Percentiles rank a stretch among this genome's conserved stretches.
Evolutionary conservation across 2,888 invertebrate genomes (phyloP).

Genomic region (Dynastes maya): DNA sequence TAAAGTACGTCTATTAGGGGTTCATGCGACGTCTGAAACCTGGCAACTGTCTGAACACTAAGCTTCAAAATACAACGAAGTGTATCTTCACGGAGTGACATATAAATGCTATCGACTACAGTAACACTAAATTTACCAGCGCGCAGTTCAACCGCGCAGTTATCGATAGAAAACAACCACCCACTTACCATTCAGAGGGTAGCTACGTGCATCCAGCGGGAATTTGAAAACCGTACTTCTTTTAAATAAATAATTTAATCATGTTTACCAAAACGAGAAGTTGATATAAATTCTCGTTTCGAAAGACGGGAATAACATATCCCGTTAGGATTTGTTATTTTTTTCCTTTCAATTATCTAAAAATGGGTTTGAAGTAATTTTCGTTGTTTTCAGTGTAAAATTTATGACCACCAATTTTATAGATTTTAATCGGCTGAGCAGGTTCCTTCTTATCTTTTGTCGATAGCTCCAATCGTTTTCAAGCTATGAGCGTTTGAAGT

Average conservation of each 20-base stretch:
- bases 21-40: constrained; percentile 13
- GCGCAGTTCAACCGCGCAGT: constrained; percentile 68
- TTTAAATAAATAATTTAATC: constrained; percentile 18
- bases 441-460: no score
- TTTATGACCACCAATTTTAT: no score
- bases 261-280: neutral
- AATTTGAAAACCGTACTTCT: constrained; percentile 25
- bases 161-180: constrained; percentile 67
- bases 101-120: constrained; percentile 63
- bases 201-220: constrained; percentile 5
- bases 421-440: no score
- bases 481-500: no score
- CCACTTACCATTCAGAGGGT: constrained; percentile 52
- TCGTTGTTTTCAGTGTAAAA: no score
- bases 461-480: no score
- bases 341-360: no score
- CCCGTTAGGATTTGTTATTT: no score
- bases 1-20: neutral
- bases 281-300: neutral
- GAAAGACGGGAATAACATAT: neutral
- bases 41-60: constrained; percentile 16
- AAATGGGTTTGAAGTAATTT: no score
- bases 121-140: constrained; percentile 63
- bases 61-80: constrained; percentile 31
- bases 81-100: constrained; percentile 28